Evolutionary conservation across 2,888 invertebrate genomes (phyloP).

Genomic region (Hemaris fuciformis): DNA sequence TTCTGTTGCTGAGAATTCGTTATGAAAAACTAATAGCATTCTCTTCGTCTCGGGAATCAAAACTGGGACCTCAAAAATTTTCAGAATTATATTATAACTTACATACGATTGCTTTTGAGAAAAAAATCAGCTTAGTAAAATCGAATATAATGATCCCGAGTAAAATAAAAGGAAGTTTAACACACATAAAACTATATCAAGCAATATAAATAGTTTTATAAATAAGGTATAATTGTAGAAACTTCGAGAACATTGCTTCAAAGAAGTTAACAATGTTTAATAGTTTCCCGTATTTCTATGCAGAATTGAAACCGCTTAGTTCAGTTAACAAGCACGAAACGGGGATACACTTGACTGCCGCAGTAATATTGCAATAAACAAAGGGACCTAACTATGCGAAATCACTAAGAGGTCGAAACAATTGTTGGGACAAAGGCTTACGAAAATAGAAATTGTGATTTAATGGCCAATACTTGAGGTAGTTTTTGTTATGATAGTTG

Average conservation of each 20-base stretch:
- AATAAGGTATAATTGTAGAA: background rate
- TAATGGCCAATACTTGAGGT: background rate
- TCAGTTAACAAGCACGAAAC: slow-evolving; percentile 13
- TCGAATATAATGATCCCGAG: no score
- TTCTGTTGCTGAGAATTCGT: no score
- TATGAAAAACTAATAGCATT: no score
- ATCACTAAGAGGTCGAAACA: slow-evolving; percentile 5
- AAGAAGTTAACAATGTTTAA: slow-evolving; percentile 6
- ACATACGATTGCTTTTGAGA: no score
- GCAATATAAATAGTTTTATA: no score
- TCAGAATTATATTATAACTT: no score
- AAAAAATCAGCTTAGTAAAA: no score
- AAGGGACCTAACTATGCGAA: slow-evolving; percentile 3
- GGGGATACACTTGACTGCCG: slow-evolving; percentile 9
- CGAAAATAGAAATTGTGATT: background rate
- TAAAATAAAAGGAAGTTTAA: no score
- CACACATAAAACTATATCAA: no score
- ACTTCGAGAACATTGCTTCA: background rate
- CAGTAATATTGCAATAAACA: slow-evolving; percentile 11
- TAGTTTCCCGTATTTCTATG: slow-evolving; percentile 20
- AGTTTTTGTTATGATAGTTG: background rate
- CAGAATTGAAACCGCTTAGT: slow-evolving; percentile 29
- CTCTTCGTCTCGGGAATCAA: no score
- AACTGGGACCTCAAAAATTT: no score
- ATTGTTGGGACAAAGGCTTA: background rate